Conservation (phyloP, 2,797 vertebrate species). For the Spinibarbus caldwelli region DNA sequence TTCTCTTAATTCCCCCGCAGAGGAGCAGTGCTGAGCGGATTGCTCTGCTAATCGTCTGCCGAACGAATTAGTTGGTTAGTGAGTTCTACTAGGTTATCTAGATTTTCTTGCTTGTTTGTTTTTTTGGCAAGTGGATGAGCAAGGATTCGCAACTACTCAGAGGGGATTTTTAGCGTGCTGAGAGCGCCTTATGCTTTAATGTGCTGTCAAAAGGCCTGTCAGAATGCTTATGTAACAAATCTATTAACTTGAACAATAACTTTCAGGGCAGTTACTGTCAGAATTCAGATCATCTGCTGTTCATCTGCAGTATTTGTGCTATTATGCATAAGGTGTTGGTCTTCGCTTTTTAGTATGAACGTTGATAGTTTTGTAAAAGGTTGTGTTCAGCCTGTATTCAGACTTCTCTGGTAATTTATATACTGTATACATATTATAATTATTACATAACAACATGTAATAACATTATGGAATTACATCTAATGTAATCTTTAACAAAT, state of each 20-base stretch:
- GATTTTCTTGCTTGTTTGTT: neutral
- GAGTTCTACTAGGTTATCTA: constrained; percentile 6
- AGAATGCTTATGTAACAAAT: constrained; percentile 11
- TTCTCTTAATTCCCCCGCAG: neutral
- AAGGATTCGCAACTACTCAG: constrained; percentile 8
- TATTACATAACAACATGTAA: no score
- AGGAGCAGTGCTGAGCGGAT: neutral
- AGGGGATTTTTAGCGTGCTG: neutral
- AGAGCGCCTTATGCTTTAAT: constrained; percentile 19
- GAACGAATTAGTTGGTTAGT: neutral
- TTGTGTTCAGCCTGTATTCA: neutral
- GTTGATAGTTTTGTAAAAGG: neutral
- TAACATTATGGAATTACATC: no score
- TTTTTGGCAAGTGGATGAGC: constrained; percentile 3
- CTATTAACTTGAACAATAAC: constrained; percentile 20
- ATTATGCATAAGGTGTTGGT: neutral
- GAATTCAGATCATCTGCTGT: neutral
- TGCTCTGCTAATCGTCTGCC: neutral
- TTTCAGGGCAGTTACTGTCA: constrained; percentile 6
- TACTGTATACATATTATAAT: no score
- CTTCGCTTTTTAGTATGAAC: neutral
- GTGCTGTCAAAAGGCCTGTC: constrained; percentile 31
- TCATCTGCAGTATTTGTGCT: neutral
- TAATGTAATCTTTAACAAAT: neutral
- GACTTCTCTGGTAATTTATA: no score